phyloP scores from a whole-genome alignment of 2,888 invertebrate species.

The Onchidella celtica region DNA sequence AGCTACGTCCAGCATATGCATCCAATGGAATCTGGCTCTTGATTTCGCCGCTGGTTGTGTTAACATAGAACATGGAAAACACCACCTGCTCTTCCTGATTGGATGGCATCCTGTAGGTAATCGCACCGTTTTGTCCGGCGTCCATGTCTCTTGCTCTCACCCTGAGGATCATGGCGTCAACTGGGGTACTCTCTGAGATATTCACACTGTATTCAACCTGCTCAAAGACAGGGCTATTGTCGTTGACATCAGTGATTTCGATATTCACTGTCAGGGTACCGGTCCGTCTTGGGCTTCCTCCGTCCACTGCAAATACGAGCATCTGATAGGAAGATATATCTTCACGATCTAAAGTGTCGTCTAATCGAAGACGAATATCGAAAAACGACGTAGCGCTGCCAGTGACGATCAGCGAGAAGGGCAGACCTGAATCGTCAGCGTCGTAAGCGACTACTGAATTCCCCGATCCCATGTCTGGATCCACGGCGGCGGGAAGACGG shows the following conservation, averaged over 20 bases:
- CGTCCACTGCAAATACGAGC: slow-evolving; percentile 67
- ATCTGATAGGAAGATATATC: slow-evolving; percentile 66
- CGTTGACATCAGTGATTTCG: slow-evolving; percentile 70
- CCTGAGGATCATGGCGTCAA: slow-evolving; percentile 36
- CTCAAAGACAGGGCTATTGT: slow-evolving; percentile 67
- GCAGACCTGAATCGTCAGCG: slow-evolving; percentile 51
- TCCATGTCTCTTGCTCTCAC: slow-evolving; percentile 64
- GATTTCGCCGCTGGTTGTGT: slow-evolving; percentile 50
- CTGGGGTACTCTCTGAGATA: slow-evolving; percentile 41
- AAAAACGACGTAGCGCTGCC: slow-evolving; percentile 59
- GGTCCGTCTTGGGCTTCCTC: slow-evolving; percentile 65
- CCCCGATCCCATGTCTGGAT: slow-evolving; percentile 63
- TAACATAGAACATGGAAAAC: slow-evolving; percentile 50
- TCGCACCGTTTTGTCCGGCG: slow-evolving; percentile 62
- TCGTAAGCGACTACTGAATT: slow-evolving; percentile 65
- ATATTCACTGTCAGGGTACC: slow-evolving; percentile 70
- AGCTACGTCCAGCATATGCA: slow-evolving; percentile 38
- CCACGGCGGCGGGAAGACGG: slow-evolving; percentile 59
- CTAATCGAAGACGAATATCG: slow-evolving; percentile 63
- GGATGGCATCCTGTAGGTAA: slow-evolving; percentile 54
- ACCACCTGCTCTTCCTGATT: slow-evolving; percentile 49
- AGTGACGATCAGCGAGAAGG: slow-evolving; percentile 83
- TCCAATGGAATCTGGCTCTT: slow-evolving; percentile 37
- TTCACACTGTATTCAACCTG: slow-evolving; percentile 32
- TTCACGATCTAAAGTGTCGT: slow-evolving; percentile 62